Conservation (phyloP, 2,113 vertebrate species). For the Arothron firmamentum region DNA sequence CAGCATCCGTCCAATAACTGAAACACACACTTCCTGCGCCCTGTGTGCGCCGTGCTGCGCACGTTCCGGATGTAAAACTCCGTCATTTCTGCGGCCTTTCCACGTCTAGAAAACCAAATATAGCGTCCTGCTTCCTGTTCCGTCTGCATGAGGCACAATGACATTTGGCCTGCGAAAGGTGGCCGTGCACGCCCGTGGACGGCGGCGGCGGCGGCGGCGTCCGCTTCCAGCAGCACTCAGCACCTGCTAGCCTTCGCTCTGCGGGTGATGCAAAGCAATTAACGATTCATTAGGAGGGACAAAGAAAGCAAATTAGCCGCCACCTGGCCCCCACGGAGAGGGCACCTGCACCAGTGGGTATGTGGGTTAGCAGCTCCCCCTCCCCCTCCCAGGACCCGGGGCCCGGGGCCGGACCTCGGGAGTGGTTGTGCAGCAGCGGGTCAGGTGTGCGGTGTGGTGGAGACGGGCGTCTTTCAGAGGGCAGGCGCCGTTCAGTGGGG, state of each 20-base stretch:
- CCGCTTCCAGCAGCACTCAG: conserved; percentile 53
- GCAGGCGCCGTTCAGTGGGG: conserved; percentile 49
- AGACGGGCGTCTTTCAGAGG: conserved; percentile 5
- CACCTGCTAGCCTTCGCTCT: conserved; percentile 64
- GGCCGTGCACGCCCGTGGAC: conserved; percentile 32
- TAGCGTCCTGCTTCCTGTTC: neutral
- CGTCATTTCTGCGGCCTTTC: neutral
- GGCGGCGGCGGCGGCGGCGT: no score
- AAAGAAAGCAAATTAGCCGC: conserved; percentile 72
- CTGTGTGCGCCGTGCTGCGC: neutral
- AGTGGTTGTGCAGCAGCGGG: conserved; percentile 32
- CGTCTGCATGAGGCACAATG: conserved; percentile 39
- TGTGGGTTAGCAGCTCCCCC: conserved; percentile 69
- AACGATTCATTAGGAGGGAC: conserved; percentile 78
- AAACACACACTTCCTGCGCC: conserved; percentile 12
- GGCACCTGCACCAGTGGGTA: conserved; percentile 74
- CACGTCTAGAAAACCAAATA: conserved; percentile 9
- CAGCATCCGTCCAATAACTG: conserved; percentile 13
- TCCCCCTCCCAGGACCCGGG: no score
- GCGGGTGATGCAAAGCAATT: conserved; percentile 78
- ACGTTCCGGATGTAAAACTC: neutral
- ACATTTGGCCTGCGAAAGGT: conserved; percentile 64
- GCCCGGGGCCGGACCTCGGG: no score
- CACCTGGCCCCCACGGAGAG: conserved; percentile 77
- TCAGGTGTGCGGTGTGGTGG: conserved; percentile 26